Conservation (phyloP, 2,113 vertebrate species). For the Catharus fuscescens region DNA sequence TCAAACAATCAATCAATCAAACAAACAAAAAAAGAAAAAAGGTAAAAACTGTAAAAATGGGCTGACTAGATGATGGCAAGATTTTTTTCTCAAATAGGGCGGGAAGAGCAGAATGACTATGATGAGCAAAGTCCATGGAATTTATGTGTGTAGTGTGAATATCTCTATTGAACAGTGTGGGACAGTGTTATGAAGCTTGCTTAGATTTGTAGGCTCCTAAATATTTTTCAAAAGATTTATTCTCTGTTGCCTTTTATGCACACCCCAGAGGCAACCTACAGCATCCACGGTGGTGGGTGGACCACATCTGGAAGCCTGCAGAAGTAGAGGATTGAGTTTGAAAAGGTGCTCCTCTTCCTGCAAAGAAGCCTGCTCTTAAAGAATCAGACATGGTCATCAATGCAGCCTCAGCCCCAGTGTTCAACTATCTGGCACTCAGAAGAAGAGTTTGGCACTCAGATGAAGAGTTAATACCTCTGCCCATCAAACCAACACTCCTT, state of each 20-base stretch:
- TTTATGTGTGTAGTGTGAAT: neutral
- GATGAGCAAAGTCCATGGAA: neutral
- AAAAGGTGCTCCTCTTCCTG: neutral
- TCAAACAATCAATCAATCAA: neutral
- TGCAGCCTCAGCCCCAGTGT: neutral
- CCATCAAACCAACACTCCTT: neutral
- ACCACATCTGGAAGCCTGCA: neutral
- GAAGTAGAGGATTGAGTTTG: neutral
- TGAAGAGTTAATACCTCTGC: neutral
- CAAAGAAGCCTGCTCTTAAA: neutral
- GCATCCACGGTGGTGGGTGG: neutral
- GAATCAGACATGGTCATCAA: neutral
- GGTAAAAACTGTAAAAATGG: neutral
- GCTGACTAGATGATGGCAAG: neutral
- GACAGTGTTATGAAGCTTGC: neutral
- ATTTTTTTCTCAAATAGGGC: neutral
- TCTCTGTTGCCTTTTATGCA: neutral
- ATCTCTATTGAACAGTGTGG: neutral
- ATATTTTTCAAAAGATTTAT: neutral
- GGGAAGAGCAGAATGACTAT: neutral
- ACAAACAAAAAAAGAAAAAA: neutral
- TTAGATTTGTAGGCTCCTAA: neutral
- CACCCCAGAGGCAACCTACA: neutral
- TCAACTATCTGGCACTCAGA: neutral
- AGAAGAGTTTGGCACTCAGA: neutral